These are phyloP conservation scores for Cacoxenus indagator DNA, from an alignment of 2,888 invertebrate genomes.

Conservation along the genomic window DNA sequence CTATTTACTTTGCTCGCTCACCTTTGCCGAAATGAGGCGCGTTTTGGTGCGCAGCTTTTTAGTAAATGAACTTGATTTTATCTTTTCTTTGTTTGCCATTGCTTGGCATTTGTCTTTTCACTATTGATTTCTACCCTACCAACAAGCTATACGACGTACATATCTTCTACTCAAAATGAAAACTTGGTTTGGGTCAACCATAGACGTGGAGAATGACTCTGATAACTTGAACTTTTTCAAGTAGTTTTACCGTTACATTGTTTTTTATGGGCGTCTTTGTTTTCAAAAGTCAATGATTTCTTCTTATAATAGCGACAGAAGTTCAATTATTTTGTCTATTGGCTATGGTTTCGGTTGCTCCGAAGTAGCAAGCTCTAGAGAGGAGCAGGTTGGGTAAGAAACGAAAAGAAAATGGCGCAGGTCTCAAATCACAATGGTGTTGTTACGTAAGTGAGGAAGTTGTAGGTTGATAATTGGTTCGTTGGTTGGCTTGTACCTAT, in stretches of 20 bases:
- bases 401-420: background rate
- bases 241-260: slow-evolving; percentile 43
- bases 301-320: slow-evolving; percentile 18
- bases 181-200: background rate
- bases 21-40: background rate
- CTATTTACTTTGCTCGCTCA: slow-evolving; percentile 15
- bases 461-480: background rate
- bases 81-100: slow-evolving; percentile 40
- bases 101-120: slow-evolving; percentile 20
- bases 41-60: slow-evolving; percentile 43
- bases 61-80: slow-evolving; percentile 63
- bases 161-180: background rate
- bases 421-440: background rate
- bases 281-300: slow-evolving; percentile 57
- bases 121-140: slow-evolving; percentile 47
- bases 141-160: background rate
- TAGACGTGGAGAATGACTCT: background rate
- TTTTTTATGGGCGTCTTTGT: slow-evolving; percentile 42
- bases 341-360: background rate
- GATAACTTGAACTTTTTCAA: slow-evolving; percentile 45
- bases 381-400: background rate
- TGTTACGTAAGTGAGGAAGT: background rate
- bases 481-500: background rate
- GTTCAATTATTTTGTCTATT: slow-evolving; percentile 19
- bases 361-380: background rate